phyloP scores from a whole-genome alignment of 2,888 invertebrate genomes.

The Leptopilina myrica region DNA sequence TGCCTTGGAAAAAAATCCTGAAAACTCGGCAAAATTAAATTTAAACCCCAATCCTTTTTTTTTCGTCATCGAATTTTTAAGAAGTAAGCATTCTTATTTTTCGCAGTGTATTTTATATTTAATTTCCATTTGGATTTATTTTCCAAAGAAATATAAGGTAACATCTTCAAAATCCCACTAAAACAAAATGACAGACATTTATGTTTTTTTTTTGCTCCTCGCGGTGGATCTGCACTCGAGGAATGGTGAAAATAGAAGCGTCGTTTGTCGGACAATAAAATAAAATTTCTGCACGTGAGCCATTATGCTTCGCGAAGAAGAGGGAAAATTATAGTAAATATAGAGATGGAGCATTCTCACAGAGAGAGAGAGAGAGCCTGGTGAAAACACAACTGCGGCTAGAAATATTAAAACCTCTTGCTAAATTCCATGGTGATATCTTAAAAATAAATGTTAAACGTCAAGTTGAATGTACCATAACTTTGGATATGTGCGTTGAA shows the following conservation, averaged over 20 bases:
- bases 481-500: not conserved
- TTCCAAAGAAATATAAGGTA: too few relatives aligned
- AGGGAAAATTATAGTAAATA: slow-evolving; percentile 19
- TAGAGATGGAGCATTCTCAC: too few relatives aligned
- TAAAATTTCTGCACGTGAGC: slow-evolving; percentile 35
- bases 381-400: not conserved
- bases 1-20: not conserved
- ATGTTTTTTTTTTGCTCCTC: not conserved
- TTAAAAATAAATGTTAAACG: slow-evolving; percentile 14
- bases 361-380: slow-evolving; percentile 13
- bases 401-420: slow-evolving; percentile 16
- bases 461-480: slow-evolving; percentile 17
- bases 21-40: too few relatives aligned
- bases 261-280: slow-evolving; percentile 35
- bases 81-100: too few relatives aligned
- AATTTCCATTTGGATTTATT: too few relatives aligned
- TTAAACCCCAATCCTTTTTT: too few relatives aligned
- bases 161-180: not conserved
- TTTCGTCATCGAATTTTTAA: too few relatives aligned
- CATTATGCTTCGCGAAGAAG: slow-evolving; percentile 10
- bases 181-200: slow-evolving; percentile 22
- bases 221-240: not conserved
- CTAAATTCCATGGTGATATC: slow-evolving; percentile 1
- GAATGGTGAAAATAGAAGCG: slow-evolving; percentile 3
- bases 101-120: too few relatives aligned